Conservation (phyloP, 2,797 vertebrate species). For the Tragelaphus eurycerus region DNA sequence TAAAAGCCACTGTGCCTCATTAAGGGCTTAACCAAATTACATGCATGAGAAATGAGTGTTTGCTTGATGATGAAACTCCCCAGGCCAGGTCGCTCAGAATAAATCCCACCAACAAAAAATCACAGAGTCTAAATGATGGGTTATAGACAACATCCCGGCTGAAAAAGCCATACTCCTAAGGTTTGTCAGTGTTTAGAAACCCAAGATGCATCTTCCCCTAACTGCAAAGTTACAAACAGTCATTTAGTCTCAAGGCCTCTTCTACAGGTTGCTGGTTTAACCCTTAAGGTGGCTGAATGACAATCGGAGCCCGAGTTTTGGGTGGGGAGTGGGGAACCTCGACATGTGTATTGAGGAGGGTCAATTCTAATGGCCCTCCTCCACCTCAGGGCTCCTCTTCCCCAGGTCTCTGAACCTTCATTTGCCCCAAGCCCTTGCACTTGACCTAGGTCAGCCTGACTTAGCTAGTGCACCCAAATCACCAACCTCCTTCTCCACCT, state of each 20-base stretch:
- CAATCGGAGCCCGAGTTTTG: background rate
- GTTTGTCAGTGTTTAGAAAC: conserved; percentile 4
- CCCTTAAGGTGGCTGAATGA: background rate
- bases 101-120: conserved; percentile 30
- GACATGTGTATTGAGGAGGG: background rate
- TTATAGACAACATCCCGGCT: background rate
- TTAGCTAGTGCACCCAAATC: background rate
- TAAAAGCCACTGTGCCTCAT: conserved; percentile 31
- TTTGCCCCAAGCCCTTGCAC: background rate
- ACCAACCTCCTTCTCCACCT: background rate
- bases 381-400: background rate
- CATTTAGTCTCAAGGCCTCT: background rate
- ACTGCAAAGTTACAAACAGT: background rate
- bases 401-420: background rate
- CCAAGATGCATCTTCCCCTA: background rate
- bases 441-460: background rate
- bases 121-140: background rate
- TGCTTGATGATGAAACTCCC: background rate
- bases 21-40: conserved; percentile 54
- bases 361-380: background rate
- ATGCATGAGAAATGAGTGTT: background rate
- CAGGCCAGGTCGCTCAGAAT: background rate
- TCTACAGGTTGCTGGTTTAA: background rate
- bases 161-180: background rate
- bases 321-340: background rate